Evolutionary conservation across 2,797 vertebrate species (phyloP).

Genomic region (Danio aesculapii): DNA sequence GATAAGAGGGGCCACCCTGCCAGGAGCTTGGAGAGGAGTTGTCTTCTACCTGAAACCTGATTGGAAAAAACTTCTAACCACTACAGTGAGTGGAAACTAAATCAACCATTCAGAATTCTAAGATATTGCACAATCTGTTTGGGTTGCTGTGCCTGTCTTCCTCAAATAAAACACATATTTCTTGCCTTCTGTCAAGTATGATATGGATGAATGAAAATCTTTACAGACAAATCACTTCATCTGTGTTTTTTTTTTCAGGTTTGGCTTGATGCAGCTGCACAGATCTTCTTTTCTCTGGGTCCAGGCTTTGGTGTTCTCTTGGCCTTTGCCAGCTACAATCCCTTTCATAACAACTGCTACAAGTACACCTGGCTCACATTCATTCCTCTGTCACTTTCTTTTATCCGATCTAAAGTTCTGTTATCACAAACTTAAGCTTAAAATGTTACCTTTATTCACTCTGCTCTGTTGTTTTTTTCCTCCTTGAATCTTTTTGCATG

Average conservation of each 20-base stretch:
- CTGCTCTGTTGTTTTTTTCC: not conserved
- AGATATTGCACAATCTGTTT: not conserved
- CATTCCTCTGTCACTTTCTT: slow-evolving; percentile 3
- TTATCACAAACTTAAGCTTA: not conserved
- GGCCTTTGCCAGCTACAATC: slow-evolving; percentile 98
- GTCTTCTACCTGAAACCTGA: slow-evolving; percentile 95
- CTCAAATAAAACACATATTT: not conserved
- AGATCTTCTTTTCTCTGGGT: slow-evolving; percentile 98
- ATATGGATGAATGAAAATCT: slow-evolving; percentile 22
- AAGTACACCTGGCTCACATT: slow-evolving; percentile 81
- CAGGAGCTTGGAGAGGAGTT: slow-evolving; percentile 96
- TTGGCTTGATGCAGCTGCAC: slow-evolving; percentile 97
- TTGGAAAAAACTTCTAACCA: slow-evolving; percentile 92
- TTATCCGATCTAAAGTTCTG: slow-evolving; percentile 4
- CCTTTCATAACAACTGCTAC: slow-evolving; percentile 99
- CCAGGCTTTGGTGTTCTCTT: slow-evolving; percentile 96
- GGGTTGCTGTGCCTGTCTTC: not conserved
- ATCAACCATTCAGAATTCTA: not conserved
- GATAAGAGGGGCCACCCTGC: slow-evolving; percentile 92
- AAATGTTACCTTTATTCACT: not conserved
- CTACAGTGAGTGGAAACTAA: slow-evolving; percentile 81
- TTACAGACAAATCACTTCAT: slow-evolving; percentile 2
- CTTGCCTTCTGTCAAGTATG: slow-evolving; percentile 4
- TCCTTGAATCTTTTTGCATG: not conserved
- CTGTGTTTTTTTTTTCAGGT: slow-evolving; percentile 77